Evolutionary conservation across 2,113 vertebrate species (phyloP).

Genomic region (Ictalurus punctatus): DNA sequence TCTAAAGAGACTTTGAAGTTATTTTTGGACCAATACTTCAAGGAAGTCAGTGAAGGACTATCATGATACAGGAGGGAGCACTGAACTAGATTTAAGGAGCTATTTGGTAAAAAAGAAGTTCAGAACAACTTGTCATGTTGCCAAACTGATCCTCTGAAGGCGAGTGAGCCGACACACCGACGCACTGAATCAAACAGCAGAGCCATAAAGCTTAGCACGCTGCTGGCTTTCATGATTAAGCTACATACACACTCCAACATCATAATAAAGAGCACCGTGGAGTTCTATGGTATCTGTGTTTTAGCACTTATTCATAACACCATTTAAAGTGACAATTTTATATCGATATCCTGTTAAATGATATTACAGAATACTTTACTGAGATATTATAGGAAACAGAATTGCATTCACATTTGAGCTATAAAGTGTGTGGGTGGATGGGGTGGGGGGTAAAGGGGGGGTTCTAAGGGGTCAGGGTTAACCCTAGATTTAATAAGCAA

Average conservation of each 20-base stretch:
- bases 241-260: not conserved
- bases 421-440: not conserved
- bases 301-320: not conserved
- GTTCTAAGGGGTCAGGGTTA: not conserved
- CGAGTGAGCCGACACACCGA: not conserved
- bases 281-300: too few species aligned
- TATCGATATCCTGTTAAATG: not conserved
- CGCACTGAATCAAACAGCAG: conserved; percentile 16
- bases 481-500: not conserved
- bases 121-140: conserved; percentile 21
- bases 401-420: not conserved
- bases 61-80: conserved; percentile 55
- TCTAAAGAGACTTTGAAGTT: conserved; percentile 68
- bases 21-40: conserved; percentile 73
- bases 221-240: not conserved
- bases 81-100: conserved; percentile 60
- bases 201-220: not conserved
- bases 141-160: conserved; percentile 29
- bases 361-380: not conserved
- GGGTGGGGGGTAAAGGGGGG: too few species aligned
- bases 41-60: conserved; percentile 62
- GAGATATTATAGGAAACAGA: not conserved
- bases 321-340: not conserved
- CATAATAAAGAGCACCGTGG: not conserved
- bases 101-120: conserved; percentile 46